These are phyloP conservation scores for Sminthurides aquaticus DNA, from an alignment of 2,888 invertebrate species.

Conservation along the genomic window DNA sequence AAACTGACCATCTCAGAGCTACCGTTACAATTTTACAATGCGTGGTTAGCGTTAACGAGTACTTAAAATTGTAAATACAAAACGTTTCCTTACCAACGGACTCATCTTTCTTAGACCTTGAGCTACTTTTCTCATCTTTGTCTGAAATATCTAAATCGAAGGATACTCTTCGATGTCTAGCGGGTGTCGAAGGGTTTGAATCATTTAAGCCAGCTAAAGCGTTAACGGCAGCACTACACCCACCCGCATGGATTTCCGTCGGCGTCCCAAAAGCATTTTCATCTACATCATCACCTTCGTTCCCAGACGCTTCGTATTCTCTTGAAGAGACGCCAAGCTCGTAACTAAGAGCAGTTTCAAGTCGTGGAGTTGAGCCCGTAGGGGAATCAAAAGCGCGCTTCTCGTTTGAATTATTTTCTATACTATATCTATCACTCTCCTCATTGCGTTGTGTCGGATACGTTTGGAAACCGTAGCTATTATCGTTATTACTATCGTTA, in stretches of 20 bases:
- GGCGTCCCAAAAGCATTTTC: conserved; percentile 35
- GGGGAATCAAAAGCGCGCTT: not conserved
- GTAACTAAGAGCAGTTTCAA: not conserved
- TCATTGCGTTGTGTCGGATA: not conserved
- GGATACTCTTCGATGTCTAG: conserved; percentile 56
- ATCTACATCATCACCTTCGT: conserved; percentile 23
- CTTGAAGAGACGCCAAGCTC: not conserved
- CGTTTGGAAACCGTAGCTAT: not conserved
- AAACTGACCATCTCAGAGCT: too few species aligned
- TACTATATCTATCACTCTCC: not conserved
- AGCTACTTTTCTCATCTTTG: conserved; percentile 42
- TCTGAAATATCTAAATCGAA: conserved; percentile 50
- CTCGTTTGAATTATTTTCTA: not conserved
- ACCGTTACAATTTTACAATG: too few species aligned
- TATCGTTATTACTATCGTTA: not conserved
- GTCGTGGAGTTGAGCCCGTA: not conserved
- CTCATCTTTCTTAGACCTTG: conserved; percentile 37
- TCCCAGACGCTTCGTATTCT: conserved; percentile 8
- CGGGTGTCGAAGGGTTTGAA: conserved; percentile 48
- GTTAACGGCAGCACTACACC: conserved; percentile 22
- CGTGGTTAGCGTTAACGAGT: too few species aligned
- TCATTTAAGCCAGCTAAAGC: conserved; percentile 29
- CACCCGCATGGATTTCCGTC: conserved; percentile 30
- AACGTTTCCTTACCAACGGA: conserved; percentile 35
- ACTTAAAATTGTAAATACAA: not conserved